These are phyloP conservation scores for Pristiophorus japonicus DNA, from an alignment of 2,113 vertebrate genomes.

Conservation along the genomic window DNA sequence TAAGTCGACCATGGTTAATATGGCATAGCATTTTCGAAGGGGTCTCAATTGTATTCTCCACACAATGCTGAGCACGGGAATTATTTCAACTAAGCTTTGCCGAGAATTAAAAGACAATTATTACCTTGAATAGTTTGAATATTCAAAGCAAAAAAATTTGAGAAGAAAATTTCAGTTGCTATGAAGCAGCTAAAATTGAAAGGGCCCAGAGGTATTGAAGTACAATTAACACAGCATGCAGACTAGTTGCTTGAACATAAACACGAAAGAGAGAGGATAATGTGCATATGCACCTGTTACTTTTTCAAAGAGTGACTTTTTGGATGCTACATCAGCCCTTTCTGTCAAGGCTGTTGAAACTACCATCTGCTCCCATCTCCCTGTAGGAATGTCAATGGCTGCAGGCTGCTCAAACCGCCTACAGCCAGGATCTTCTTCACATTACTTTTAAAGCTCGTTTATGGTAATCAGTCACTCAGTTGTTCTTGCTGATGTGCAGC, in stretches of 20 bases:
- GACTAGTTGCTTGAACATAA: constrained; percentile 13
- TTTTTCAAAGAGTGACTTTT: constrained; percentile 33
- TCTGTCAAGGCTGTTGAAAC: constrained; percentile 15
- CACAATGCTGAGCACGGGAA: constrained; percentile 17
- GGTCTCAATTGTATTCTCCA: neutral
- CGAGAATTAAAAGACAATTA: neutral
- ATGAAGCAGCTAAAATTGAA: constrained; percentile 2
- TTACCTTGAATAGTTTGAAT: neutral
- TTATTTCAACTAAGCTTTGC: constrained; percentile 6
- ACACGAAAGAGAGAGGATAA: neutral
- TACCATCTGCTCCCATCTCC: constrained; percentile 31
- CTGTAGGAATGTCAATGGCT: constrained; percentile 34
- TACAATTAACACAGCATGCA: neutral
- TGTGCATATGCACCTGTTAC: constrained; percentile 28
- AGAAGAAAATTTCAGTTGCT: neutral
- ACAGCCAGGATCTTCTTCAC: constrained; percentile 31
- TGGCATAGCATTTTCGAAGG: neutral
- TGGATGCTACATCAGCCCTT: constrained; percentile 33
- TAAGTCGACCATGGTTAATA: neutral
- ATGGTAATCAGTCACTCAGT: constrained; percentile 28
- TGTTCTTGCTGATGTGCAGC: neutral
- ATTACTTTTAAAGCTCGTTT: constrained; percentile 30
- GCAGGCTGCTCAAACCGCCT: constrained; percentile 23
- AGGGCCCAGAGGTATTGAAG: constrained; percentile 28
- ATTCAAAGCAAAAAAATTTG: neutral